Evolutionary conservation across 1,140 invertebrate genomes (phyloP), one percentile per base, ranked within the genome.

Genomic region (Diuraphis noxia): DNA sequence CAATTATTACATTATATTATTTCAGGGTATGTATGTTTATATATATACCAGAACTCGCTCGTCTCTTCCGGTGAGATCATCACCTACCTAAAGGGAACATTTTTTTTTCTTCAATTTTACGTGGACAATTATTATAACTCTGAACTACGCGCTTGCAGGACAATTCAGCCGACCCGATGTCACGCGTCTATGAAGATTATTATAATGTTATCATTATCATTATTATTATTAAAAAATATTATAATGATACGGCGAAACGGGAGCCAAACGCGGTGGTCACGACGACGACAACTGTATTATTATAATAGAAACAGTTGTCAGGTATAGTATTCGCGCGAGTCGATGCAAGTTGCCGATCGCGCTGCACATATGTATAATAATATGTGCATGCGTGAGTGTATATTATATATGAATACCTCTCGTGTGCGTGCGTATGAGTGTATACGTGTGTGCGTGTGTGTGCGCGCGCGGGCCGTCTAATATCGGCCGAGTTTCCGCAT

Each of bases 401-500:
- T 56, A 49, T 49, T 49, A 46, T 49, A 21, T 49, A 21, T 46
- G 17, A 17, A 21, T 49, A 21, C 5, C 19, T 21, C 19, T 21
- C 19, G 52, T 56, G n/a, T 19, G 63, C 34, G 72, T n/a, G 56
- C 13, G 30, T 63, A 21, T n/a, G 56, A 17, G 10, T 13, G 13
- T 63, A 30, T 30, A 10, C n/a, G 30, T n/a, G 30, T 63, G 56
- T 56, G 52, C 30, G 23, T 52, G n/a, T 17, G 63, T 72, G n/a
- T 79, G 36, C 25, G 34, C 23, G 23, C 0, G 36, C n/a, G 40
- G 10, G 17, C 30, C 82, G 41, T 85, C 41, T 49, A 49, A 41
- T 49, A 49, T 85, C 84, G 84, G 41, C 84, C n/a, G n/a, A 34
- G 41, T 85, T 85, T 85, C 84, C 84, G 84, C 84, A 85, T 85